phyloP scores from a whole-genome alignment of 2,113 vertebrate genomes.

The Columbina picui region DNA sequence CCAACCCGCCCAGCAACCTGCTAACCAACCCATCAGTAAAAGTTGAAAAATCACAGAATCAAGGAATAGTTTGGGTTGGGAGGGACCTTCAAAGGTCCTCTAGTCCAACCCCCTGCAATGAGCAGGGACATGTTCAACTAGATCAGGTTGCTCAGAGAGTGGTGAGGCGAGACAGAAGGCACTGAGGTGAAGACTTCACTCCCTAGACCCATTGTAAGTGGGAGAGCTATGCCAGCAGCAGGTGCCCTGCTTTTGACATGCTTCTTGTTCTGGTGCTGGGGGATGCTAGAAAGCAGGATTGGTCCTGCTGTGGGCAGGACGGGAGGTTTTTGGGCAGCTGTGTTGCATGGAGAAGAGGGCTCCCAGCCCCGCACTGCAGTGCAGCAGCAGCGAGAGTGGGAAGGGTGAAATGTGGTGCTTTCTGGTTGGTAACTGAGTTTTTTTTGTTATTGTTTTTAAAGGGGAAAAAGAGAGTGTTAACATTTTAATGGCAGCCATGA shows the following conservation, averaged over 20 bases:
- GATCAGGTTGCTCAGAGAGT: no score
- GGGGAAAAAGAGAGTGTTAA: not conserved
- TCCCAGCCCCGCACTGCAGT: not conserved
- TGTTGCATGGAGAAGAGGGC: not conserved
- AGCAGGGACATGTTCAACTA: no score
- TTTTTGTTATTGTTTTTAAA: not conserved
- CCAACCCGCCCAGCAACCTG: not conserved
- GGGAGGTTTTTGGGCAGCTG: not conserved
- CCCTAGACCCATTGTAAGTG: not conserved
- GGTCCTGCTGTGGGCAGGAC: not conserved
- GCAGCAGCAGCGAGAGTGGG: not conserved
- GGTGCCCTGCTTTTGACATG: rapidly evolving
- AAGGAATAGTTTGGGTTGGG: no score
- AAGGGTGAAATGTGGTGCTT: not conserved
- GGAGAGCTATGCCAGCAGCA: no score
- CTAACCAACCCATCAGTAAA: not conserved
- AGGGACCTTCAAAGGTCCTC: no score
- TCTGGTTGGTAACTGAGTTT: not conserved
- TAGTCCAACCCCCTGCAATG: no score
- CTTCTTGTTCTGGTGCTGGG: not conserved
- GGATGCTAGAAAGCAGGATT: not conserved
- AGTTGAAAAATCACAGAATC: not conserved
- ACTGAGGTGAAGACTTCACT: not conserved
- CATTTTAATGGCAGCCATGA: not conserved
- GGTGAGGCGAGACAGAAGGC: not conserved